Base-by-base conservation (phyloP, 1,140 invertebrate species). In the Lucilia cuprina region DNA sequence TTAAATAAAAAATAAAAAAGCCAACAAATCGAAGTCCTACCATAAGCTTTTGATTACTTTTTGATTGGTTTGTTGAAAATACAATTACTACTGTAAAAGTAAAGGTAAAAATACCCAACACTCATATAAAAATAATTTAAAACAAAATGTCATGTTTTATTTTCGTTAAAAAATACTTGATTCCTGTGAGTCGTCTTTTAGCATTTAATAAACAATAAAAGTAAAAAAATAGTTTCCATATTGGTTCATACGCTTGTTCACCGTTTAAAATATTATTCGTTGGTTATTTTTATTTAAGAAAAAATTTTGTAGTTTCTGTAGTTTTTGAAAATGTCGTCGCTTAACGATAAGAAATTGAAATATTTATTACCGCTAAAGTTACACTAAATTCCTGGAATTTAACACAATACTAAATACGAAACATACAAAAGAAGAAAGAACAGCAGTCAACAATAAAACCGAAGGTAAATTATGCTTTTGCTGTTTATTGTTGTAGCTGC, bases 361-460 rank as follows among this genome's bases (percentile, higher is more conserved):
- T 50, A 80, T 80, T 80, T 80, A 80, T 80, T 80, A 80, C 41
- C 77, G 77, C 77, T 80, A 80, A 80, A 50, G 77, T 80, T 80
- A 50, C 77, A 80, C 41, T 50, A 49, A 49, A 49, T 80, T 80
- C 77, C 47, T 14, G 49, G 77, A 80, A 80, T 49, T 50, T 80
- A 49, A 80, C 41, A 80, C 41, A 80, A 21, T 21, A 49, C 41
- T n/a, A 2, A 9, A 13, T 14, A 12, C 65, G 65, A 7, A 70
- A 7, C n/a, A 70, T 17, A 55, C 50, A 55, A 55, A 41, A 41
- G 0, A 77, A 77, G 35, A 41, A 75, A 35, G 30, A 14, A 75
- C 25, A 30, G 25, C 25, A 2, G 2, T 41, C 10, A 41, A 41
- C 41, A 8, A 30, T 30, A 30, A 30, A 41, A 41, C 41, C 7